These are phyloP conservation scores for Dasyornis broadbenti DNA, from an alignment of 2,113 vertebrate genomes.

Conservation along the genomic window DNA sequence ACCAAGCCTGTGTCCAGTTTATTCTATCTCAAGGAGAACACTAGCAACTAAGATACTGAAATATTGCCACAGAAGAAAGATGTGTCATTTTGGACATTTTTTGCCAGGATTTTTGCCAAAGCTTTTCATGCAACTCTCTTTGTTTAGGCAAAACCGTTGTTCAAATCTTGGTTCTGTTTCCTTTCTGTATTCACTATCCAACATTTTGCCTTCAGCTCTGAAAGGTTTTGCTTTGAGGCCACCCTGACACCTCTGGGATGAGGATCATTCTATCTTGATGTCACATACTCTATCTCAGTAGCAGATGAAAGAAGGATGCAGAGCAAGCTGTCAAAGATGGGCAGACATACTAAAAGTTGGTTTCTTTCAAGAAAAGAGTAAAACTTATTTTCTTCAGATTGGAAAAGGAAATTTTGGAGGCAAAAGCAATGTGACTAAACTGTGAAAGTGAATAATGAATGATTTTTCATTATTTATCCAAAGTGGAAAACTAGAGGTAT, in stretches of 20 bases:
- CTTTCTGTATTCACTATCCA: not conserved
- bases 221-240: not conserved
- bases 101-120: not conserved
- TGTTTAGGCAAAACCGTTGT: not conserved
- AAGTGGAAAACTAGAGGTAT: not conserved
- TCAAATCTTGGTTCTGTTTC: not conserved
- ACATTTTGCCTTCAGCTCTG: not conserved
- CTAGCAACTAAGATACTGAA: not conserved
- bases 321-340: not conserved
- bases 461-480: not conserved
- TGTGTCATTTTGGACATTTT: not conserved
- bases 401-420: not conserved
- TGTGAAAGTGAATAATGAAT: not conserved
- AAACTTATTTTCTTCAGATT: not conserved
- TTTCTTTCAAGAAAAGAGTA: not conserved
- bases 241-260: not conserved
- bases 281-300: not conserved
- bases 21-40: not conserved
- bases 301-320: not conserved
- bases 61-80: not conserved
- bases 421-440: not conserved
- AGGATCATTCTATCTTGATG: not conserved
- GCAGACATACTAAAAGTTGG: not conserved
- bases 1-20: not conserved
- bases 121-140: not conserved